Base-by-base conservation (phyloP, 2,888 invertebrate species). In the Ectemnius cavifrons region DNA sequence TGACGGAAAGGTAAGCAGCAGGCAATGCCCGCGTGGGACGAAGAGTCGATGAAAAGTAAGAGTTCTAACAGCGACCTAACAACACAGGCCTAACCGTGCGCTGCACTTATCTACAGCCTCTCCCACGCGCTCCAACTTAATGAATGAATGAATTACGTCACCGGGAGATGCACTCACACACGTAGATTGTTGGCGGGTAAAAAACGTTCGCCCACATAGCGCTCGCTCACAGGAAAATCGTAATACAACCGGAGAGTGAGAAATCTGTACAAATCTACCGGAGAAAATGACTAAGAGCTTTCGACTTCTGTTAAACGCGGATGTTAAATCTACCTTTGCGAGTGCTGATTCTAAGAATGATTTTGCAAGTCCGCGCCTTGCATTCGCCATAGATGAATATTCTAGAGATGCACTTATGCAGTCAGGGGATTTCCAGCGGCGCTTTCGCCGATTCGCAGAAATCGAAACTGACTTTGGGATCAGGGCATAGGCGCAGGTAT, bases 141-240 rank as follows among this genome's bases (percentile, higher is more conserved):
- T 87, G 86, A 82, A 86, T 86, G 87, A 89, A 90, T 89, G 89
- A 86, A 84, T 89, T 88, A 85, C 90, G 89, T 90, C 89, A 90
- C 69, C 66, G 52, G 75, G 81, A 74, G 84, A 83, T 82, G 84
- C 75, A 80, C 82, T 78, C 16, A 37, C 85, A 77, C 73, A 73
- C 74, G 78, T 71, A 59, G 63, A 77, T 73, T 75, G 66, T 45
- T 75, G n/a, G 69, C 65, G 8, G 6, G 52, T 14, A 84, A 84
- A 84, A 84, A 84, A 80, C 84, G 77, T 73, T 23, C 81, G 66
- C 78, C 84, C 74, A 81, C 84, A 77, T 76, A 71, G 61, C 77
- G 66, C 68, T 37, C 37, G 37, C 2, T 37, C 57, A 67, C 71
- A 60, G 76, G 75, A 82, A 78, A 70, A 73, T 68, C 74, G 28